Base-by-base conservation (phyloP, 2,113 vertebrate genomes). In the Eretmodus cyanostictus region DNA sequence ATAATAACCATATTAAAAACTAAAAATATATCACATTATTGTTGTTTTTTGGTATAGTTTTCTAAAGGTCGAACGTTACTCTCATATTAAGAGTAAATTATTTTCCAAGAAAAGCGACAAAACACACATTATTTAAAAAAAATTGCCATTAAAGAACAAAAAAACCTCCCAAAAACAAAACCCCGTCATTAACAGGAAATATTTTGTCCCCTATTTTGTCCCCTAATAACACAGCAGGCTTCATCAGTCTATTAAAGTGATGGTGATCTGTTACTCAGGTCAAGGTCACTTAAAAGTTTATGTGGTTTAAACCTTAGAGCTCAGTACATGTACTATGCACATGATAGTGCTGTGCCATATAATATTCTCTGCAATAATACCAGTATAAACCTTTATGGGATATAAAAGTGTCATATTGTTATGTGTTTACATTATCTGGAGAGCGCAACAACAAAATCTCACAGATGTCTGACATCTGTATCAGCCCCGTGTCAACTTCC, bases 91-190 rank as follows among this genome's bases (percentile, higher is more conserved):
- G 0, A 73, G 66, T 1, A 71, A 3, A 45, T 9, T 45, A 17
- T 45, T 73, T 73, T 73, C 13, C 22, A 17, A 45, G 24, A 73
- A 73, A 27, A 2, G 0, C 1, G 0, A 66, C 31, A 45, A 45
- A 73, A 27, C 22, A 27, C 68, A 27, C 22, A 17, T 71, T 61
- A 10, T 61, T 53, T 4, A 0, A 6, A 16, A 59, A 11, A 19
- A 34, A 34, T 2, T 0, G 1, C 59, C 29, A 63, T 19, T 0
- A 34, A 63, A 63, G 16, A 63, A 34, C 59, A 63, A 19, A 34
- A 61, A 17, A 61, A 34, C 0, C 0, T 0, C 14, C 14, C 27
- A 17, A 61, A 34, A 61, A 19, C 57, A 61, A 34, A 63, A 36
- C 7, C 9, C 4, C 0, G 0, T 7, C 9, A 17, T 49, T 78